Conservation (phyloP, 2,113 vertebrate species). For the Gobiocypris rarus region DNA sequence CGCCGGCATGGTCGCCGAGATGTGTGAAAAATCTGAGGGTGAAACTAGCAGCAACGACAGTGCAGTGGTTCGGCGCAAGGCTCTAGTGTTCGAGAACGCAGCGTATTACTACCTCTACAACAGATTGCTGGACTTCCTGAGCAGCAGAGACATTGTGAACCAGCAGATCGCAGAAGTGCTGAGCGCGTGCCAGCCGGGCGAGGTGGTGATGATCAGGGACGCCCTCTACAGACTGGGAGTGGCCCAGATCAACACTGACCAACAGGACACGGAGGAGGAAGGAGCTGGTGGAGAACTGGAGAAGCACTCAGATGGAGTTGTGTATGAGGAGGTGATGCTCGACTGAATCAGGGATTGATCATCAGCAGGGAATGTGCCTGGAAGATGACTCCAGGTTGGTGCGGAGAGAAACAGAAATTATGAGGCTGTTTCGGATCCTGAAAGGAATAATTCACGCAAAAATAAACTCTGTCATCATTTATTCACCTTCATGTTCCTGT, state of each 20-base stretch:
- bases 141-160: constrained; percentile 90
- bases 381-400: background rate
- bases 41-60: constrained; percentile 10
- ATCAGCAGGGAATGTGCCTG: background rate
- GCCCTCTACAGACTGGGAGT: constrained; percentile 92
- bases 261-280: constrained; percentile 63
- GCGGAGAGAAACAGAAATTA: background rate
- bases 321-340: constrained; percentile 61
- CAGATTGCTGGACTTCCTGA: constrained; percentile 93
- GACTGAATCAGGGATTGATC: constrained; percentile 16
- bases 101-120: constrained; percentile 98
- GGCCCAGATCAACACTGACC: constrained; percentile 92
- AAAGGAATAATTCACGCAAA: background rate
- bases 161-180: constrained; percentile 91
- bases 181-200: constrained; percentile 91
- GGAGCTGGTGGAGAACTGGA: constrained; percentile 61
- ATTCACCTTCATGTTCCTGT: background rate
- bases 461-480: background rate
- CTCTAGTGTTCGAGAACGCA: constrained; percentile 86
- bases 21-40: constrained; percentile 67
- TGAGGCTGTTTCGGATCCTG: background rate
- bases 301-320: constrained; percentile 57
- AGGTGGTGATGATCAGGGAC: constrained; percentile 96
- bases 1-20: constrained; percentile 68
- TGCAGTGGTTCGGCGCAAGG: constrained; percentile 61